Evolutionary conservation across 1,140 invertebrate species (phyloP).

Genomic region (Diachasmimorpha longicaudata): DNA sequence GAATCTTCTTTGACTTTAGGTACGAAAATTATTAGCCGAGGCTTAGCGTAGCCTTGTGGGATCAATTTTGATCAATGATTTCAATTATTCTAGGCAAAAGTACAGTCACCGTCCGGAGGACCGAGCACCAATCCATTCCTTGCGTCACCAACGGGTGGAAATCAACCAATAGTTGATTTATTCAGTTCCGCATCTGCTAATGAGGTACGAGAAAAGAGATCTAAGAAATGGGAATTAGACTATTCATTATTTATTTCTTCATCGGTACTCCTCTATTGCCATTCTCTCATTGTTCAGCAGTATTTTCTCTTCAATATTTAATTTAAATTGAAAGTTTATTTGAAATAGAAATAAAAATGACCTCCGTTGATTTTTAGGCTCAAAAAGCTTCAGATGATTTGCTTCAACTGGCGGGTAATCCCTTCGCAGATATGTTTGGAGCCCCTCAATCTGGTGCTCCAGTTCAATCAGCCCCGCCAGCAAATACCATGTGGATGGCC

Average conservation of each 20-base stretch:
- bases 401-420: conserved; percentile 83
- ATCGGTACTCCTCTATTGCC: no score
- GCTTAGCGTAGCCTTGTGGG: no score
- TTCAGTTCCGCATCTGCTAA: conserved; percentile 67
- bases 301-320: no score
- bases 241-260: no score
- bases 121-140: conserved; percentile 88
- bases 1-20: no score
- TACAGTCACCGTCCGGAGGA: conserved; percentile 74
- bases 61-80: no score
- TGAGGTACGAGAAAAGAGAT: conserved; percentile 43
- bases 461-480: conserved; percentile 51
- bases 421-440: conserved; percentile 87
- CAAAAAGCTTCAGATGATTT: conserved; percentile 87
- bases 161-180: conserved; percentile 79
- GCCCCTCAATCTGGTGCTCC: conserved; percentile 52
- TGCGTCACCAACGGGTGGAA: conserved; percentile 64
- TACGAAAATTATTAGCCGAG: no score
- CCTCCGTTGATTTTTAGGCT: conserved; percentile 42
- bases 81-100: conserved; percentile 70
- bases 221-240: no score
- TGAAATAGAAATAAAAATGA: no score
- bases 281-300: no score
- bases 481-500: conserved; percentile 72
- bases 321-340: no score